Conservation (phyloP, 2,113 vertebrate species). For the Salvelinus sp. region DNA sequence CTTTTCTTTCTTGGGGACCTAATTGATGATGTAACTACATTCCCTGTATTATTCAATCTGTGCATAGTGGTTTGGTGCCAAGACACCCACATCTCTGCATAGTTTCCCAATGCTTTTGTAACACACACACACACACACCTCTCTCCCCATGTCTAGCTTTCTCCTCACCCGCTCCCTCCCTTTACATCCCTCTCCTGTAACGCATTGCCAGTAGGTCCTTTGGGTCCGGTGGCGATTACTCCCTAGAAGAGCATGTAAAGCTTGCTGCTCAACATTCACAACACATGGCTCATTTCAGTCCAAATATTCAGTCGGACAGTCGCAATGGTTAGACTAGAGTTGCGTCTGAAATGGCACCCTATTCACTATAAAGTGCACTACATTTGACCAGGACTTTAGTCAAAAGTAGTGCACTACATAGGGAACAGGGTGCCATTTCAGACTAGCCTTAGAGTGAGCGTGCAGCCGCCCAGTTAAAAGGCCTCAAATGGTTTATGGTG, state of each 20-base stretch:
- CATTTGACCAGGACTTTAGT: too few relatives aligned
- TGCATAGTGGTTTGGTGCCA: too few relatives aligned
- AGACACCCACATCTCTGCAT: too few relatives aligned
- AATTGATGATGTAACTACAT: constrained; percentile 10
- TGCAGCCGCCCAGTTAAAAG: constrained; percentile 25
- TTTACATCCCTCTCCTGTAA: constrained; percentile 4
- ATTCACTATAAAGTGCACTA: too few relatives aligned
- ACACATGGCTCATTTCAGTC: constrained; percentile 1
- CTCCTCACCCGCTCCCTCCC: not conserved
- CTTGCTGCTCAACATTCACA: constrained; percentile 22
- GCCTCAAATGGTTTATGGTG: constrained; percentile 21
- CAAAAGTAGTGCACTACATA: too few relatives aligned
- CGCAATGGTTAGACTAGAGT: not conserved
- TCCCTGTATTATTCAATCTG: too few relatives aligned
- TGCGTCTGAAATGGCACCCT: too few relatives aligned
- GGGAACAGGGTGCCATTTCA: too few relatives aligned
- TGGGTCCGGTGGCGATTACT: constrained; percentile 38
- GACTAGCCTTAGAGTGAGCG: not conserved
- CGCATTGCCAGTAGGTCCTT: constrained; percentile 18
- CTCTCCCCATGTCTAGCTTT: not conserved
- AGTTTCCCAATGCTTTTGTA: too few relatives aligned
- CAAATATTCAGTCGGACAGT: not conserved
- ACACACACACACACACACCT: not conserved
- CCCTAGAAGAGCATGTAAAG: constrained; percentile 18
- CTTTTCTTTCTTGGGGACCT: not conserved